Evolutionary conservation across 2,113 vertebrate species (phyloP), one percentile per base, ranked within the genome.

Genomic region (Cheilinus undulatus): DNA sequence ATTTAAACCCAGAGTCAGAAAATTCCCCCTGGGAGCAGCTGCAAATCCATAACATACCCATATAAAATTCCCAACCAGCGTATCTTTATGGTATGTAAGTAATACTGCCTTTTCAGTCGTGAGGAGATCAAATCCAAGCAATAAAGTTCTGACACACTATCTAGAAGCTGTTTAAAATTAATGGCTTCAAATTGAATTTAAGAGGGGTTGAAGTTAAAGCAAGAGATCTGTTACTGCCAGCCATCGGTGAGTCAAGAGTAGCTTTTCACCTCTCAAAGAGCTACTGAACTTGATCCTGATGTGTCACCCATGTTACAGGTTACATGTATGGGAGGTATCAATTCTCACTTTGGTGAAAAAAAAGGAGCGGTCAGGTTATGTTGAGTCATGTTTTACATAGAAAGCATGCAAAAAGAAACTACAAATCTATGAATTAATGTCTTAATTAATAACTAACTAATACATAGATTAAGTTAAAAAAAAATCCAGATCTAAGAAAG

Each of bases 101-200:
- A 63, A 83, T 52, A 53, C 60, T 8, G 59, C 45, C 14, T 26
- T 24, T 63, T 73, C 51, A 51, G 67, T 14, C 23, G 56, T 22
- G 34, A 13, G 50, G 49, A 68, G 54, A 67, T 83, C 53, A 84
- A 84, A 87, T 26, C 64, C 36, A 3, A 2, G 62, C 0, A 10
- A 68, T 77, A 56, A 81, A 70, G 60, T 65, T 68, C 76, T 70
- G 86, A 86, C 81, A 89, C 67, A 51, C 73, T 72, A 87, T 77
- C 82, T 69, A 54, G 43, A 76, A 64, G 68, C 60, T 65, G 79
- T 90, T 88, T 89, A 89, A 90, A 85, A 85, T 88, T 26, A 75
- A 90, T 83, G 83, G 70, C 69, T 77, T 50, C 69, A 80, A 86
- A 79, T 69, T 53, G 78, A 84, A 87, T 83, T 86, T 76, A 89